These are phyloP conservation scores for Megastigmus dorsalis DNA, from an alignment of 2,888 invertebrate species.

Conservation along the genomic window DNA sequence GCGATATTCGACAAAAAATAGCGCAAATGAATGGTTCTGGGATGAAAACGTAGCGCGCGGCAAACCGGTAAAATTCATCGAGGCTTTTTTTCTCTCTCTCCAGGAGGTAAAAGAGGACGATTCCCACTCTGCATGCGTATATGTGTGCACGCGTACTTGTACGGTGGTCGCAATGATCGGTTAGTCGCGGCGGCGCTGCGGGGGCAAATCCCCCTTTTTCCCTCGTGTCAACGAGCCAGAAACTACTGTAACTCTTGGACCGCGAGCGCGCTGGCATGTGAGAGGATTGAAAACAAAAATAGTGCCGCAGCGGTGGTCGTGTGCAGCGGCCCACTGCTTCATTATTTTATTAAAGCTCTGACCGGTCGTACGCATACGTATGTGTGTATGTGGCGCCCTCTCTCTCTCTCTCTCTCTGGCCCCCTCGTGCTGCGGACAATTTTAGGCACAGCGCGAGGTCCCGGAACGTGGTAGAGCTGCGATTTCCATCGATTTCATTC, in stretches of 20 bases:
- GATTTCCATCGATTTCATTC: not conserved
- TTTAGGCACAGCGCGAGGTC: not conserved
- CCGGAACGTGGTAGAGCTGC: not conserved
- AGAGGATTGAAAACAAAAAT: conserved; percentile 45
- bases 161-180: conserved; percentile 11
- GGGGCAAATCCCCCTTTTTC: conserved; percentile 10
- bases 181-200: not conserved
- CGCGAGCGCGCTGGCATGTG: too few relatives aligned
- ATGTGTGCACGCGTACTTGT: too few relatives aligned
- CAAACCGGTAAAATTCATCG: not conserved
- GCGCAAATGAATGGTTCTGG: not conserved
- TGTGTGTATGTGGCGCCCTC: too few relatives aligned
- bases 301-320: conserved; percentile 9
- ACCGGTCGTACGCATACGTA: too few relatives aligned
- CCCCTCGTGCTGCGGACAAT: conserved; percentile 54
- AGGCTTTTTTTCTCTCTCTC: not conserved
- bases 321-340: not conserved
- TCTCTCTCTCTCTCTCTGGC: too few relatives aligned
- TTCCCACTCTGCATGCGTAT: not conserved
- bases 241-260: conserved; percentile 36
- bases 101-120: not conserved
- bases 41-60: conserved; percentile 9
- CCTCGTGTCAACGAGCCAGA: conserved; percentile 34
- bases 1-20: not conserved
- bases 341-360: conserved; percentile 47